phyloP scores from a whole-genome alignment of 2,888 invertebrate species.

The Branchipolynoe longqiensis region DNA sequence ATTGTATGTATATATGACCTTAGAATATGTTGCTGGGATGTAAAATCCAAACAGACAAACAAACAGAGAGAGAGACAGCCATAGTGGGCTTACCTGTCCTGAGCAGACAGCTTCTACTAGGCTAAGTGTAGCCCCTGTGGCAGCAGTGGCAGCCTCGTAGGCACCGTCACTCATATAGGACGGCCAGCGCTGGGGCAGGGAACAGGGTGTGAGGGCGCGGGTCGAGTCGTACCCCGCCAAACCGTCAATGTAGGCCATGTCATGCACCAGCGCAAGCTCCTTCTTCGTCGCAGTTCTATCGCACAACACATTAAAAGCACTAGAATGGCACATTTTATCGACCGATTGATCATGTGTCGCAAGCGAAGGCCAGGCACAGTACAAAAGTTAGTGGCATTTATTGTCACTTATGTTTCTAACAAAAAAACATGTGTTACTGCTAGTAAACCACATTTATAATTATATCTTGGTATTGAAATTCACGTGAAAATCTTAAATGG shows the following conservation, averaged over 20 bases:
- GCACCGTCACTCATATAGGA: conserved; percentile 56
- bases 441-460: too few relatives aligned
- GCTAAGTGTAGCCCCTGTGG: conserved; percentile 36
- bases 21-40: too few relatives aligned
- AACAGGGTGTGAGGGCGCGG: neutral
- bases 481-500: too few relatives aligned
- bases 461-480: too few relatives aligned
- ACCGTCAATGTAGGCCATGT: conserved; percentile 38
- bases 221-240: conserved; percentile 32
- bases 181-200: conserved; percentile 51
- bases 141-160: conserved; percentile 39
- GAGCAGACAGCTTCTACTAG: conserved; percentile 41
- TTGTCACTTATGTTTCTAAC: too few relatives aligned
- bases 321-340: neutral
- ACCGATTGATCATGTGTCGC: too few relatives aligned
- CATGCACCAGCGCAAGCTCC: conserved; percentile 35
- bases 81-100: conserved; percentile 28
- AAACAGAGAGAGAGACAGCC: too few relatives aligned
- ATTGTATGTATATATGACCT: too few relatives aligned
- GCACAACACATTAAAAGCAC: neutral
- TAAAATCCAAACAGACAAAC: too few relatives aligned
- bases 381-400: neutral
- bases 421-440: too few relatives aligned
- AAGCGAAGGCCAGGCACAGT: too few relatives aligned
- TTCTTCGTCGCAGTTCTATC: conserved; percentile 41